A percentile compares a stretch with the other conserved stretches of the same genome.
Conservation (phyloP, 1,140 invertebrate species). For the Macrosteles quadrilineatus region DNA sequence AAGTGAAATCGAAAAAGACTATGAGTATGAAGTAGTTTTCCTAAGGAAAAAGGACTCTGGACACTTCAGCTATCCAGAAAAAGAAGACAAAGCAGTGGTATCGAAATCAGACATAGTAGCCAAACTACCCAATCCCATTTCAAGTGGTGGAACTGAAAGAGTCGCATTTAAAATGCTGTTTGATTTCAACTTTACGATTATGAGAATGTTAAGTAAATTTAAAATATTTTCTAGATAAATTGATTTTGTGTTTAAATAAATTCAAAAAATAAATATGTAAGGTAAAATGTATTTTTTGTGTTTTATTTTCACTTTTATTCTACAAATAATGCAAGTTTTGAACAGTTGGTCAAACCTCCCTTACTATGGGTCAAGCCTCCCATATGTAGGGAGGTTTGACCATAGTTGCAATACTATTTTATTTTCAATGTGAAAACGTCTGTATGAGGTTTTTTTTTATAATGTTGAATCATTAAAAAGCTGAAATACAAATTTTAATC, state of each 20-base stretch:
- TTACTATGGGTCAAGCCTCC: slow-evolving; percentile 34
- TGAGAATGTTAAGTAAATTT: not conserved
- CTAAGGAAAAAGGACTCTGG: not conserved
- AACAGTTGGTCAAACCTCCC: slow-evolving; percentile 30
- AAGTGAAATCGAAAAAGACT: not conserved
- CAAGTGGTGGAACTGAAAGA: slow-evolving; percentile 10
- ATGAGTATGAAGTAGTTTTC: not conserved
- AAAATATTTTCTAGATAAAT: not conserved
- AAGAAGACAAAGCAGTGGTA: not conserved
- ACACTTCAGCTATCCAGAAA: not conserved
- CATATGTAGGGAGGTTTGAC: slow-evolving; percentile 34
- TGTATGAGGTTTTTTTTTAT: not conserved
- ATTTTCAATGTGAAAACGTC: not conserved
- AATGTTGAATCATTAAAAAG: not conserved
- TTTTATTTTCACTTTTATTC: slow-evolving; percentile 4
- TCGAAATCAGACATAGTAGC: not conserved
- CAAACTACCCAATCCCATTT: not conserved
- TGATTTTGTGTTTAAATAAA: too few species aligned
- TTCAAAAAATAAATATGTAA: too few species aligned
- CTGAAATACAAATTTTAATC: not conserved
- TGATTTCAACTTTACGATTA: not conserved
- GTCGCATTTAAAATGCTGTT: slow-evolving; percentile 5
- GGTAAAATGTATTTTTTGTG: not conserved
- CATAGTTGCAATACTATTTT: not conserved
- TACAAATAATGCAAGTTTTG: not conserved